Evolutionary conservation across 2,888 invertebrate genomes (phyloP), one percentile per base, ranked within the genome.

Genomic region (Hydroisotoma schaefferi): DNA sequence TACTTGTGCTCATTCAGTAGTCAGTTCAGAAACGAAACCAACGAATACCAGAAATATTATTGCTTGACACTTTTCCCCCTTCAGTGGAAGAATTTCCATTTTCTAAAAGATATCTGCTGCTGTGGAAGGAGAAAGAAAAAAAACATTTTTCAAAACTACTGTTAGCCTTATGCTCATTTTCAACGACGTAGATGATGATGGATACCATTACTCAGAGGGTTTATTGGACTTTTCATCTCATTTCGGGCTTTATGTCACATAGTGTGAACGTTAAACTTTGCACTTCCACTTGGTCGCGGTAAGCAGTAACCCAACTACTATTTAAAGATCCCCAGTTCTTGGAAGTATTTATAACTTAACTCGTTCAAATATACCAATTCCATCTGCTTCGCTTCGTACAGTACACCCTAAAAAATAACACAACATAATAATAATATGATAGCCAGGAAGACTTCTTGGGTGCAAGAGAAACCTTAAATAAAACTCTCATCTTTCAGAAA

Each of bases 151-250:
- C n/a, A n/a, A n/a, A 15, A 20, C 20, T 40, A 4, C 33, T 5
- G 8, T 40, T 40, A n/a, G n/a, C 40, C 40, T 40, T 40, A 5
- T 40, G 40, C 40, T 40, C 40, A 40, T 40, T 15, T 15, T 15
- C 40, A 40, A 40, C 8, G 33, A 33, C 33, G 33, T 10, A 4
- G 40, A 40, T 53, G 40, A 43, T 53, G 53, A 53, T 53, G 53
- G 53, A 53, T 53, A 23, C 27, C 53, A 40, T 53, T 53, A 53
- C 43, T 53, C 53, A 53, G 6, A n/a, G 22, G 23, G 20, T 53
- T 53, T 53, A 53, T 53, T 53, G 53, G 37, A 53, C 40, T 53
- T 43, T 22, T 53, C 53, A 53, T 40, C 53, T 53, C 53, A 43
- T 53, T 53, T 46, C n/a, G 15, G 40, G 8, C 20, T 5, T 40